Base-by-base conservation (phyloP, 2,113 vertebrate genomes). In the Sinocyclocheilus rhinocerous region DNA sequence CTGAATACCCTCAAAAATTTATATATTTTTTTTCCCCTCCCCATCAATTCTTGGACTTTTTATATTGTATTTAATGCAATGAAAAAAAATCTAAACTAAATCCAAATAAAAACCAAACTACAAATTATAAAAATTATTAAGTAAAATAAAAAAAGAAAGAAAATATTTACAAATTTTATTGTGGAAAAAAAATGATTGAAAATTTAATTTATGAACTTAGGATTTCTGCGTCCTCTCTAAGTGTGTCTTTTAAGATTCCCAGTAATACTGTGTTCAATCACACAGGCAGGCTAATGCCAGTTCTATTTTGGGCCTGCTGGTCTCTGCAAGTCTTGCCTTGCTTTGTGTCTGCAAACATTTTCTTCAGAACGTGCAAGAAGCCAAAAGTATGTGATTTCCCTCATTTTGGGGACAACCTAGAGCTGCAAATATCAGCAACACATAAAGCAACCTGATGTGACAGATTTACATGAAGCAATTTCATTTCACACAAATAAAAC, bases 251-350 rank as follows among this genome's bases (percentile, higher is more conserved):
- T 4, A 69, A 63, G 22, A 11, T 65, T 63, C 6, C 13, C 52
- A 4, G 20, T 29, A 57, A 52, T 11, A 55, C n/a, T 36, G 69
- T 39, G 73, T 81, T 63, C 76, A 67, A 67, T 48, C 50, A 69
- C 11, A 84, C 36, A 76, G 73, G n/a, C 72, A 63, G 57, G 69
- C 33, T 36, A 11, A 73, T 50, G 26, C 26, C 16, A 33, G 39
- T 50, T 61, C 72, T 77, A 65, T 77, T 84, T 85, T 85, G 24
- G n/a, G 57, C 24, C 57, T 65, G 22, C 42, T 48, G 42, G n/a
- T 67, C 24, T 48, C 59, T 33, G 39, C 42, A 76, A 67, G 57
- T 36, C 70, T 10, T 79, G 77, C 77, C 77, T 59, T 79, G 77
- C 55, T 61, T 63, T 59, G 18, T 61, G 59, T 15, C 63, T 82